Evolutionary conservation across 2,888 invertebrate species (phyloP).

Genomic region (Polydrusus tereticollis): DNA sequence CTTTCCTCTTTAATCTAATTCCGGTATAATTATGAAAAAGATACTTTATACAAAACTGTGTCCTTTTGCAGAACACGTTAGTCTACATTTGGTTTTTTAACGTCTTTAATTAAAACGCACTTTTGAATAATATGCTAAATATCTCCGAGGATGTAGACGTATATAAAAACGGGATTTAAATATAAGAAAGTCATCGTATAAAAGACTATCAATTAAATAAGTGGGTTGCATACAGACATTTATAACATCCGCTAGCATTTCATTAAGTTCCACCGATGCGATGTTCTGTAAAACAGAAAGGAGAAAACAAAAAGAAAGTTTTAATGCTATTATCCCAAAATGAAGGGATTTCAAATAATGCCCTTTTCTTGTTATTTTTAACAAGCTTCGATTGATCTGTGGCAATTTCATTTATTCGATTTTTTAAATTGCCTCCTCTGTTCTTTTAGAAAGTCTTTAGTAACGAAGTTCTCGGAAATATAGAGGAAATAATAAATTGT

Average conservation of each 20-base stretch:
- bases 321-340: slow-evolving; percentile 19
- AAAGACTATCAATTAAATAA: too few species aligned
- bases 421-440: slow-evolving; percentile 9
- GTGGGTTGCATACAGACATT: slow-evolving; percentile 24
- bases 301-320: slow-evolving; percentile 14
- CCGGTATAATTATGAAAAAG: too few species aligned
- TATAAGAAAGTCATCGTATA: too few species aligned
- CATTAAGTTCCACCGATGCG: slow-evolving; percentile 19
- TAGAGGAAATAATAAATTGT: background rate
- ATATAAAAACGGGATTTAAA: too few species aligned
- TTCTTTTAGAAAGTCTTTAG: slow-evolving; percentile 12
- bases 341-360: slow-evolving; percentile 21
- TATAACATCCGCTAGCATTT: slow-evolving; percentile 32
- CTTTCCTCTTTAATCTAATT: too few species aligned
- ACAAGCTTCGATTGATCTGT: slow-evolving; percentile 18
- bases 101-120: too few species aligned
- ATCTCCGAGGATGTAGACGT: too few species aligned
- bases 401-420: slow-evolving; percentile 15
- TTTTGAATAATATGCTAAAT: too few species aligned
- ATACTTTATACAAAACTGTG: too few species aligned
- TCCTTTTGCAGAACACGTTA: too few species aligned
- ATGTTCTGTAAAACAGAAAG: slow-evolving; percentile 15
- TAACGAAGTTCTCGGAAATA: slow-evolving; percentile 1
- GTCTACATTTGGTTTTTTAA: too few species aligned
- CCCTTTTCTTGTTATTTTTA: slow-evolving; percentile 19